phyloP scores from a whole-genome alignment of 2,888 invertebrate species.

The Oscheius sp. region DNA sequence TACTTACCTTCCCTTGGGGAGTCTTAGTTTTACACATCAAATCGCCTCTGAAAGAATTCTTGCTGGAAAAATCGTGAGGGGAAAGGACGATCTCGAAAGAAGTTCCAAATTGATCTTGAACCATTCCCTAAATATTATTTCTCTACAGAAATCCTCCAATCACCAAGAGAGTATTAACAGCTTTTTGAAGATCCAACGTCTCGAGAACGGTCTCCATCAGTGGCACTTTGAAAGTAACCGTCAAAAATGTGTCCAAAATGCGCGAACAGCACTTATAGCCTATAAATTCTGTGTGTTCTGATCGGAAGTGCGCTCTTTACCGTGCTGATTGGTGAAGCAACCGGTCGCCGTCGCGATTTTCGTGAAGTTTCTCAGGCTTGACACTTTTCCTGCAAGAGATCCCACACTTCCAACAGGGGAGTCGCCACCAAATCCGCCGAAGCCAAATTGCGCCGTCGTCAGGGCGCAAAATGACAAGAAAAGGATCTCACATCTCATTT shows the following conservation, averaged over 20 bases:
- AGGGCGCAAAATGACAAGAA: too few species aligned
- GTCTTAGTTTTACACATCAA: constrained; percentile 26
- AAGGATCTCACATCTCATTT: too few species aligned
- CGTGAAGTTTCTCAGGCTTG: not conserved
- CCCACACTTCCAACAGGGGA: not conserved
- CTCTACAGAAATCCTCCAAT: not conserved
- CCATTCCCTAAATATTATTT: constrained; percentile 15
- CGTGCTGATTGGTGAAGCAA: constrained; percentile 20
- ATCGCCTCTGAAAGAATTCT: constrained; percentile 5
- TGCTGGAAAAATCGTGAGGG: constrained; percentile 9
- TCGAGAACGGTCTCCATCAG: not conserved
- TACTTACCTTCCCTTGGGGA: constrained; percentile 19
- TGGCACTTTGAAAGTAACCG: constrained; percentile 9
- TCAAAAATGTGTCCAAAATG: not conserved
- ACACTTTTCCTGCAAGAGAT: not conserved
- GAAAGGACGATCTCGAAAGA: constrained; percentile 22
- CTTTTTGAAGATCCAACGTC: constrained; percentile 18
- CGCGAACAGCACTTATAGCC: constrained; percentile 19
- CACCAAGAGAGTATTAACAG: constrained; percentile 15
- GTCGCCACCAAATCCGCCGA: constrained; percentile 18
- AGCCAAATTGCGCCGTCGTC: constrained; percentile 18
- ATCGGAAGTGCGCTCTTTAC: not conserved
- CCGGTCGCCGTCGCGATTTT: constrained; percentile 3
- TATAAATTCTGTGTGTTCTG: too few species aligned
- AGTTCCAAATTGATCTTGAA: constrained; percentile 18